Base-by-base conservation (phyloP, 2,888 invertebrate species). In the Tetragonula carbonaria region DNA sequence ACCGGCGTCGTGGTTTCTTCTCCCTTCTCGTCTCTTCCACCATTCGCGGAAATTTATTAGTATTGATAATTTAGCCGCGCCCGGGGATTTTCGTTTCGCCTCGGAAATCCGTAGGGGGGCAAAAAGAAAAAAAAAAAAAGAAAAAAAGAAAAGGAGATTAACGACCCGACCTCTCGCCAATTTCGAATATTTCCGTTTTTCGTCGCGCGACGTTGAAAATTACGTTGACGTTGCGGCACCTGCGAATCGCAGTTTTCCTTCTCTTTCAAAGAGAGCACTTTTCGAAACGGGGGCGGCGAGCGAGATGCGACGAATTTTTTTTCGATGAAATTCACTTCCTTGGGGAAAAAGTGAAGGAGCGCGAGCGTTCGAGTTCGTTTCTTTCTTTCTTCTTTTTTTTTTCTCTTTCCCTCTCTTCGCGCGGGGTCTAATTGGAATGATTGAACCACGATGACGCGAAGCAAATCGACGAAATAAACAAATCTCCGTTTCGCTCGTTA, bases 31-130 rank as follows among this genome's bases (percentile, higher is more conserved):
- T 33, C 33, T 33, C 33, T 3, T 3, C 33, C 33, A 0, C 33
- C 57, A 45, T 45, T 57, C 2, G 50, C 55, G 8, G 14, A 68
- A 55, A 65, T 59, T 65, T 38, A 65, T 65, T 38, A 21, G 50
- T 82, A 79, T 82, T 68, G 73, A 85, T 78, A 87, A 86, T 67
- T 71, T 62, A 74, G 33, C 53, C 50, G 14, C 23, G 67, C 4
- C 33, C 66, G 18, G 13, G 51, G 33, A 55, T 23, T n/a, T 59
- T 53, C 51, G 53, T 75, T 70, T 57, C 38, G 45, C 72, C 23
- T 28, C 50, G 71, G 45, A 45, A 45, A 45, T 45, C 45, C 45
- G 8, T 11, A 0, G 38, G 38, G 38, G 6, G 38, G 6, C 28
- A 3, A 33, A 33, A 33, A 33, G 3, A 33, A 33, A 33, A 33